Evolutionary conservation across 2,888 invertebrate species (phyloP).

Genomic region (Mythimna lalbum): DNA sequence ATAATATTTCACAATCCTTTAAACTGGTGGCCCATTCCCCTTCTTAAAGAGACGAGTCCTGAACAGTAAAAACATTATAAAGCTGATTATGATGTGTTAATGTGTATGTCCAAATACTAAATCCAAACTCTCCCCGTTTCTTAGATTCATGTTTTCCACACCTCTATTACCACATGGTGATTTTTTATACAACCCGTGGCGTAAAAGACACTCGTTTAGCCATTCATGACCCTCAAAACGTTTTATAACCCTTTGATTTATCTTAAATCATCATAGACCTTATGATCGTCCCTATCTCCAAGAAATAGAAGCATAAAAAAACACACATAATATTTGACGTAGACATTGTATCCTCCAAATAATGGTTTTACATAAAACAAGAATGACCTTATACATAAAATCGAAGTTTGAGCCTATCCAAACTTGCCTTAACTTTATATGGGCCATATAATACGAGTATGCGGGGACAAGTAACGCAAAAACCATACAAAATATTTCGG

Average conservation of each 20-base stretch:
- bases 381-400: constrained; percentile 55
- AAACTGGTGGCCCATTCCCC: too few species aligned
- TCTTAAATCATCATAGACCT: constrained; percentile 31
- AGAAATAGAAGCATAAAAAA: constrained; percentile 48
- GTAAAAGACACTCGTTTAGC: background rate
- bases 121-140: too few species aligned
- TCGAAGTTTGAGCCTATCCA: constrained; percentile 48
- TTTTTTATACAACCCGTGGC: background rate
- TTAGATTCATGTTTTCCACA: background rate
- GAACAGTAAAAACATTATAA: too few species aligned
- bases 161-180: background rate
- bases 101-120: too few species aligned
- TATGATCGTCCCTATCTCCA: constrained; percentile 29
- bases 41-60: too few species aligned
- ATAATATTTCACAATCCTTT: too few species aligned
- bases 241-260: constrained; percentile 36
- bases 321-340: constrained; percentile 46
- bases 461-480: constrained; percentile 61
- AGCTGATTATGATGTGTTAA: too few species aligned
- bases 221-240: constrained; percentile 11
- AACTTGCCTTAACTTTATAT: constrained; percentile 54
- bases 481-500: constrained; percentile 71
- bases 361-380: constrained; percentile 54
- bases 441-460: constrained; percentile 45
- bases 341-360: constrained; percentile 40